Conservation (phyloP, 1,140 invertebrate species). For the Papilio glaucus region DNA sequence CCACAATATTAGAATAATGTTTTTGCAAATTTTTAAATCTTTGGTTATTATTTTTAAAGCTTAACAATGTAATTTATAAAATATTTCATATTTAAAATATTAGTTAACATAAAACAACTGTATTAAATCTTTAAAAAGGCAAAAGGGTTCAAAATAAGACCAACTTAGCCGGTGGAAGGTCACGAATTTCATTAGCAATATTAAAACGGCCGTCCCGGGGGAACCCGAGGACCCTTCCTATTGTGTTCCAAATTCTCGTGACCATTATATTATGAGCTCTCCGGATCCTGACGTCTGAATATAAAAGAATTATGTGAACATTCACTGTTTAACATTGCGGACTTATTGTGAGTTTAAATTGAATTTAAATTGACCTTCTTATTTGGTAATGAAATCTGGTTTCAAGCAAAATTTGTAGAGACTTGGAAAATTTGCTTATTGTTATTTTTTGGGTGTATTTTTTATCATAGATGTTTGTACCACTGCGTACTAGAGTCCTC, state of each 20-base stretch:
- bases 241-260: slow-evolving; percentile 43
- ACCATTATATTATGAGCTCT: slow-evolving; percentile 36
- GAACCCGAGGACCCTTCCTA: slow-evolving; percentile 43
- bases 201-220: slow-evolving; percentile 54
- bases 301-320: slow-evolving; percentile 39
- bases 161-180: slow-evolving; percentile 47
- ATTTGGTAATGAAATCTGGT: slow-evolving; percentile 25
- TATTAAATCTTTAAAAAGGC: slow-evolving; percentile 33
- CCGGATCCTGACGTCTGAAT: slow-evolving; percentile 36
- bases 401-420: not conserved
- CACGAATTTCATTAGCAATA: slow-evolving; percentile 64
- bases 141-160: slow-evolving; percentile 42
- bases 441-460: not conserved
- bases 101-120: slow-evolving; percentile 29
- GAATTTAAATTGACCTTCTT: slow-evolving; percentile 33
- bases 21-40: no score
- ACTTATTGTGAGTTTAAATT: slow-evolving; percentile 37
- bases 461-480: not conserved
- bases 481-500: not conserved
- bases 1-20: no score
- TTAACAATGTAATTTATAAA: not conserved
- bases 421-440: not conserved
- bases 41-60: no score
- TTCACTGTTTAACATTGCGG: slow-evolving; percentile 34
- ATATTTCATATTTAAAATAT: not conserved